Percentiles rank a stretch among this genome's conserved stretches.
Evolutionary conservation across 1,140 invertebrate species (phyloP).

Genomic region (Eumeta japonica): DNA sequence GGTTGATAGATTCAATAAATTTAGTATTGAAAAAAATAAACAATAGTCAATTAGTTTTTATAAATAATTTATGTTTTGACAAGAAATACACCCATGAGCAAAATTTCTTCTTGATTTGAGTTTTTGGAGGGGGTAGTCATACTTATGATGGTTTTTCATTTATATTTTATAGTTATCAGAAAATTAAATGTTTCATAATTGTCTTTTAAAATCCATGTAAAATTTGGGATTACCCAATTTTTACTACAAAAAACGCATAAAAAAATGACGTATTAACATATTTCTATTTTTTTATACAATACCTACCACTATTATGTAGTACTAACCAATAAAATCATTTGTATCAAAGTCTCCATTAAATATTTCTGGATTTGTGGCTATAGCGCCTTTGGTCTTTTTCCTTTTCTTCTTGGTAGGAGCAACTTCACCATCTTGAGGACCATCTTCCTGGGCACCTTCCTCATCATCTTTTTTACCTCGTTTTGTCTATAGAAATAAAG

Average conservation of each 20-base stretch:
- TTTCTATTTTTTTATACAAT: background rate
- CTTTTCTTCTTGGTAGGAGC: slow-evolving; percentile 36
- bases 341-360: slow-evolving; percentile 48
- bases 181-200: slow-evolving; percentile 3
- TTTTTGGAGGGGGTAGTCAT: too few relatives aligned
- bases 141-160: too few relatives aligned
- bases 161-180: slow-evolving; percentile 1
- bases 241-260: too few relatives aligned
- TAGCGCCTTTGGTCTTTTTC: slow-evolving; percentile 36
- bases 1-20: too few relatives aligned
- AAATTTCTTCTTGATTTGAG: too few relatives aligned
- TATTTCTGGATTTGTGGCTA: slow-evolving; percentile 34
- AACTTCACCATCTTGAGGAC: slow-evolving; percentile 24
- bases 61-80: too few relatives aligned
- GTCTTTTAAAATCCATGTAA: too few relatives aligned
- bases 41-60: too few relatives aligned
- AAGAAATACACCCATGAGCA: too few relatives aligned
- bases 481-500: slow-evolving; percentile 31
- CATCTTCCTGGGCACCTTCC: slow-evolving; percentile 26
- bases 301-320: background rate
- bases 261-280: too few relatives aligned
- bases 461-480: slow-evolving; percentile 54
- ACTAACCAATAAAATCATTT: slow-evolving; percentile 45
- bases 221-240: too few relatives aligned
- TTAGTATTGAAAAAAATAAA: too few relatives aligned